Evolutionary conservation across 2,888 invertebrate species (phyloP).

Genomic region (Eupeodes latifasciatus): DNA sequence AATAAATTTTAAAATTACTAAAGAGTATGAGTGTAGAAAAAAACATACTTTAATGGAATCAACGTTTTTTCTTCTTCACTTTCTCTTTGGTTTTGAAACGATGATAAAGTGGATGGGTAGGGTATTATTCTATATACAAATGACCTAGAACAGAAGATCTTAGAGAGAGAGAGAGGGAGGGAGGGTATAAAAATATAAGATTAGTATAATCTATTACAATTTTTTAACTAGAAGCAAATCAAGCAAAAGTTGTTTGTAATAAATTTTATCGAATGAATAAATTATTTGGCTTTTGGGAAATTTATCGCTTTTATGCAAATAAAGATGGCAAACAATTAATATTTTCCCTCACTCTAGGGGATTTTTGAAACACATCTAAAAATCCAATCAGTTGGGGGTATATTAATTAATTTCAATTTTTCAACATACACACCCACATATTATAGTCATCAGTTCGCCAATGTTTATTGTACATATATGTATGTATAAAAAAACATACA

Average conservation of each 20-base stretch:
- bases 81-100: background rate
- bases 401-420: slow-evolving; percentile 65
- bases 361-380: background rate
- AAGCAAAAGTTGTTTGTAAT: slow-evolving; percentile 49
- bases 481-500: too few relatives aligned
- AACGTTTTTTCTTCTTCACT: background rate
- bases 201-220: background rate
- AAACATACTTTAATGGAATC: background rate
- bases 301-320: slow-evolving; percentile 72
- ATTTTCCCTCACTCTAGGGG: slow-evolving; percentile 25
- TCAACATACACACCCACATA: background rate
- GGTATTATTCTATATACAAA: slow-evolving; percentile 25
- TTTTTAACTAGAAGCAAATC: slow-evolving; percentile 39
- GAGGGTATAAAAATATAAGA: background rate
- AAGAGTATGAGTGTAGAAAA: background rate
- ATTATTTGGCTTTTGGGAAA: slow-evolving; percentile 36
- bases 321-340: slow-evolving; percentile 23
- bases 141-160: slow-evolving; percentile 3
- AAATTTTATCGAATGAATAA: slow-evolving; percentile 63
- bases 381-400: slow-evolving; percentile 18
- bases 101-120: background rate
- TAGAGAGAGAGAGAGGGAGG: background rate
- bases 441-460: background rate
- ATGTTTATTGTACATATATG: background rate
- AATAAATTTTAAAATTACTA: background rate